Evolutionary conservation across 2,113 vertebrate genomes (phyloP), one percentile per base, ranked within the genome.

Genomic region (Cettia cetti): DNA sequence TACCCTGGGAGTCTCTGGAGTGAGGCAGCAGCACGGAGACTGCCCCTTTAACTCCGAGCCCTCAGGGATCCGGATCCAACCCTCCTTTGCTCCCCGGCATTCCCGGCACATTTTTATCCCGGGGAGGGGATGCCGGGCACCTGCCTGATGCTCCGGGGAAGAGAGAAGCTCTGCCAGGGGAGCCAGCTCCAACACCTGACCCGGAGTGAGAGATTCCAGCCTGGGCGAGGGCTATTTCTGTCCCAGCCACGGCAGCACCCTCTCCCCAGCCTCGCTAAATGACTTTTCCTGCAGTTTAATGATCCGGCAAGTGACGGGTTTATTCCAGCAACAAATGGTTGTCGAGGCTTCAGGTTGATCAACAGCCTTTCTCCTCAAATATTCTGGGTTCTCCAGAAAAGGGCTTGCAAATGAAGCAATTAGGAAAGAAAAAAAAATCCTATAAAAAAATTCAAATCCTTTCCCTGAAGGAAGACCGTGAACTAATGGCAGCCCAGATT

Each of bases 111-210:
- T 75, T 94, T 97, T 93, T 92, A 53, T 82, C 89, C 63, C 9
- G 24, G 72, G 64, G 56, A 87, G 56, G 86, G 64, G 96, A 97
- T 92, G 96, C 90, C 57, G 61, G 56, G 61, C 97, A 98, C 93
- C 94, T 98, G 94, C 87, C 94, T 54, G 37, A 35, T 80, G 70
- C 82, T 92, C 82, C 75, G 82, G 57, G 63, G 27, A 70, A 84
- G 75, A 64, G 31, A 74, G 27, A 19, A 85, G 86, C 59, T 44
- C 8, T 76, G 70, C 52, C 63, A 53, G 4, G 80, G 83, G 81
- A 93, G 81, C 63, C 26, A 87, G 83, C 33, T 18, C 39, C 56
- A 95, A 61, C 66, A 68, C 94, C 90, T 90, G 86, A n/a, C 79
- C 52, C n/a, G 18, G 24, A 82, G 74, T n/a, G 71, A 93, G 95